Base-by-base conservation (phyloP, 2,113 vertebrate genomes). In the Hippocampus zosterae region DNA sequence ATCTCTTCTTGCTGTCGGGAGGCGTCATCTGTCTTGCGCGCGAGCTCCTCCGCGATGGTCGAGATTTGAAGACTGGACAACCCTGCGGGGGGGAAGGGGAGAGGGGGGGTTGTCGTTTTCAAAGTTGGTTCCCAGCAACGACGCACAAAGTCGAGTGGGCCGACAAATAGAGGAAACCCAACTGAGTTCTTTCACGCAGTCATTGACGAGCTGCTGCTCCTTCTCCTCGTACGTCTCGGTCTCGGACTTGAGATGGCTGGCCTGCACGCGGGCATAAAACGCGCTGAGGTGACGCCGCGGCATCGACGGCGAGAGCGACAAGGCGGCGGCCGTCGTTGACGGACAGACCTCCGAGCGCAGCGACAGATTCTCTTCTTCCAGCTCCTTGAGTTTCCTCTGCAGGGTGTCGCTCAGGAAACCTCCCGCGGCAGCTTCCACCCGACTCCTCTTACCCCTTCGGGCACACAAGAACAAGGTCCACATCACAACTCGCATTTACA, bases 151-250 rank as follows among this genome's bases (percentile, higher is more conserved):
- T 2, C n/a, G 0, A 40, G n/a, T 2, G 1, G n/a, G 12, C 19
- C n/a, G 23, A 5, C 0, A 0, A 23, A 15, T 15, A 1, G 8
- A 12, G 5, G 33, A 53, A 40, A 74, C 96, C 96, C 74, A 88
- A 99, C 97, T 93, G 83, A 99, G 96, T 80, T 98, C 97, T 81
- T 96, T 97, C 15, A 99, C 97, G 9, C 97, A 99, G 91, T 99
- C 97, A 5, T 94, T 96, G 72, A 99, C 96, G 75, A 99, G 94
- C 74, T 98, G 96, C 81, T 99, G 97, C 66, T 99, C 97, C 72
- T 99, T 98, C 73, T 99, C 96, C 75, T 99, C 97, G 0, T 95
- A 99, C 0, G 92, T 97, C 88, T 99, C 97, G 0, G 96, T 98
- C 93, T 99, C 97, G 0, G 96, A 95, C 91, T 98, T 96, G 75